A percentile compares a stretch with the other conserved stretches of the same genome.
Conservation (phyloP, 1,140 invertebrate genomes). For the Dendrolimus punctatus region DNA sequence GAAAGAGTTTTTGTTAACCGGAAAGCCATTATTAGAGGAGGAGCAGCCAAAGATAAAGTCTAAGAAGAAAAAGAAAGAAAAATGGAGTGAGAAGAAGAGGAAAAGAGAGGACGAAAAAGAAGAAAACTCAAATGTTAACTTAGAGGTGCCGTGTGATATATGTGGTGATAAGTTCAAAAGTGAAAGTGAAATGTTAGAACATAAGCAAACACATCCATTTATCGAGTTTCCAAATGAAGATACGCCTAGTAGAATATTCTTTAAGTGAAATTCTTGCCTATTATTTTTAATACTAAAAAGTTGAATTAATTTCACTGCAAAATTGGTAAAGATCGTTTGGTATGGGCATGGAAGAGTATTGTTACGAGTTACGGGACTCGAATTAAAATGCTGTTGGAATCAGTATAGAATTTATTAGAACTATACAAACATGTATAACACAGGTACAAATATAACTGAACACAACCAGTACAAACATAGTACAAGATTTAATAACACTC, state of each 20-base stretch:
- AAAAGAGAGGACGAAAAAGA: slow-evolving; percentile 11
- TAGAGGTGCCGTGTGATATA: slow-evolving; percentile 39
- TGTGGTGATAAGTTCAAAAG: slow-evolving; percentile 51
- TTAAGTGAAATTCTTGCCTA: slow-evolving; percentile 35
- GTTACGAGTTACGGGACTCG: too few relatives aligned
- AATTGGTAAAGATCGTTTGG: too few relatives aligned
- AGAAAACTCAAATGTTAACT: slow-evolving; percentile 7
- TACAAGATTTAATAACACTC: too few relatives aligned
- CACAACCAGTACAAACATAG: too few relatives aligned
- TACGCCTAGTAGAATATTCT: slow-evolving; percentile 62
- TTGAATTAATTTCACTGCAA: too few relatives aligned
- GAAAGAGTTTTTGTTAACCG: slow-evolving; percentile 49
- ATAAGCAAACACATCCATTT: slow-evolving; percentile 59
- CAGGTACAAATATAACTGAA: too few relatives aligned
- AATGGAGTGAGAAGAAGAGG: slow-evolving; percentile 27
- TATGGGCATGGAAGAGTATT: too few relatives aligned
- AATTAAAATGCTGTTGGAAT: too few relatives aligned
- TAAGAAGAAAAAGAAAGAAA: slow-evolving; percentile 13
- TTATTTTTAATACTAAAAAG: too few relatives aligned
- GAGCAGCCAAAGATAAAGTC: slow-evolving; percentile 24
- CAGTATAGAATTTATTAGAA: too few relatives aligned
- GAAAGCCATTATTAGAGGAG: slow-evolving; percentile 32
- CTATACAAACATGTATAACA: too few relatives aligned
- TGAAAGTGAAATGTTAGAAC: slow-evolving; percentile 46
- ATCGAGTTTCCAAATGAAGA: slow-evolving; percentile 61